Evolutionary conservation across 2,113 vertebrate species (phyloP), one percentile per base, ranked within the genome.

Genomic region (Otus sunia): DNA sequence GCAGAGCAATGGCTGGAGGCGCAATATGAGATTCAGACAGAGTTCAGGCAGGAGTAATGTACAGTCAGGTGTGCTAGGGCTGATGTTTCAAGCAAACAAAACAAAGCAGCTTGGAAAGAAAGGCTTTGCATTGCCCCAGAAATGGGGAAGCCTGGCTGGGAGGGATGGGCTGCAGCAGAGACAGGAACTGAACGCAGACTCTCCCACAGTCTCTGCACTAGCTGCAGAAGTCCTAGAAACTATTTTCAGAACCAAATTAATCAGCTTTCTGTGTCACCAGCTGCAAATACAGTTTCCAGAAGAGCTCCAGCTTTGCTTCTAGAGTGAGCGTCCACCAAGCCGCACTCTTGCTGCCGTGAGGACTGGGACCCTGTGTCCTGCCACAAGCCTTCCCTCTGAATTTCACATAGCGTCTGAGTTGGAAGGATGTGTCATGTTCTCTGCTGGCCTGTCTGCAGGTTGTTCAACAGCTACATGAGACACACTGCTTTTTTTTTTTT

Each of bases 271-370:
- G 63, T n/a, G 47, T 36, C 55, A 67, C 9, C 12, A 19, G 37
- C 12, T 83, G 34, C 43, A 43, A 69, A 15, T 8, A 17, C 41
- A 62, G 29, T 55, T 72, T 6, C 41, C 49, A 22, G 55, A 59
- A 29, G 53, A 72, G 30, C 63, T 50, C 45, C 14, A 71, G n/a
- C 32, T 69, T 36, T 63, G n/a, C 23, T 52, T 27, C 29, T 68
- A 13, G 49, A 39, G 14, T 0, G 1, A 79, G 50, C 2, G 2
- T 12, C 53, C 37, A 25, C 16, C 29, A 12, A 37, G 17, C 22
- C 47, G 16, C 4, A 0, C 5, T 10, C 9, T 3, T 9, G 8
- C 55, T 58, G 41, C 63, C 37, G 49, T 10, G 53, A 29, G n/a
- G 12, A 55, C 47, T 26, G 50, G 15, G 26, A 62, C 23, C 4